phyloP scores from a whole-genome alignment of 2,797 vertebrate species.

The Argya squamiceps region DNA sequence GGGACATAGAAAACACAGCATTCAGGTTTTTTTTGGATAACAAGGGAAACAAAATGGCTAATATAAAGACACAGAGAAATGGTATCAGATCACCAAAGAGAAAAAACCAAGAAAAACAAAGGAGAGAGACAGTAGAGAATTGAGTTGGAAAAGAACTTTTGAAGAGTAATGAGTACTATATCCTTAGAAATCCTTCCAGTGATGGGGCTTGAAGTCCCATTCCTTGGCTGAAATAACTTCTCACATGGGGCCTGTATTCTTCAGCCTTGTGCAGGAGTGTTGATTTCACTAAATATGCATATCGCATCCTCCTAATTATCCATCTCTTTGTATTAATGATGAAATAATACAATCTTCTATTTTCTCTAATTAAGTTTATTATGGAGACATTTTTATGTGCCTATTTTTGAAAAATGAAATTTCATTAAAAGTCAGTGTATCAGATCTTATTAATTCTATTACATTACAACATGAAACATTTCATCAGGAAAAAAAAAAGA shows the following conservation, averaged over 20 bases:
- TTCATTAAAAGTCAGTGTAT: conserved; percentile 79
- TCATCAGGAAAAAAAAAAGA: conserved; percentile 55
- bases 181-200: background rate
- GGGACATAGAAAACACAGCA: background rate
- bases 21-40: background rate
- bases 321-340: conserved; percentile 76
- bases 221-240: background rate
- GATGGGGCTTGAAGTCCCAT: background rate
- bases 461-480: conserved; percentile 74
- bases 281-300: conserved; percentile 64
- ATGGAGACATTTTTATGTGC: conserved; percentile 75
- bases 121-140: background rate
- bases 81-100: background rate
- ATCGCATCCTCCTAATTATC: conserved; percentile 74
- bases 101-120: background rate
- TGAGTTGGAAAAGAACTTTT: background rate
- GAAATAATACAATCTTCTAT: conserved; percentile 79
- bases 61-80: background rate
- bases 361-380: conserved; percentile 83
- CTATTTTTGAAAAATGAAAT: conserved; percentile 80
- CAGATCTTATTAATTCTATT: conserved; percentile 80
- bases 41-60: conserved; percentile 35
- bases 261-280: conserved; percentile 41
- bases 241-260: background rate
- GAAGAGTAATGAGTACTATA: background rate